Evolutionary conservation across 2,797 vertebrate species (phyloP), one percentile per base, ranked within the genome.

Genomic region (Prunella strophiata): DNA sequence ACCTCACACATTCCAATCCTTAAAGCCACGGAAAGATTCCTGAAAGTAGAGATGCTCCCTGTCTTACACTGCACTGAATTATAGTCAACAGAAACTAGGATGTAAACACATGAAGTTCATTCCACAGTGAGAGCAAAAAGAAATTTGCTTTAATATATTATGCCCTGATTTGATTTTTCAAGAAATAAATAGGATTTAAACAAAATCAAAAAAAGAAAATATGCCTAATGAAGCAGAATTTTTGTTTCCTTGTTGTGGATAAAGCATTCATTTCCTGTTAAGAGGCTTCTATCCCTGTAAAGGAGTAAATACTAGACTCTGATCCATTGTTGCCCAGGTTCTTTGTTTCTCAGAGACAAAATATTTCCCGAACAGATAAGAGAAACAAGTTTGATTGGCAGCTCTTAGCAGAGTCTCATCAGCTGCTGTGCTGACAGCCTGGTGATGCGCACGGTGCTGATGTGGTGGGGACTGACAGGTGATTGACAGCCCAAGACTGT

Each of bases 381-480:
- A 97, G 98, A 97, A 97, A 96, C 97, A 97, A 96, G 96, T 86
- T 97, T 99, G 98, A 99, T 98, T 98, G 99, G 98, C 98, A 98
- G 98, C 94, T 95, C 75, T 96, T 98, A 98, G 98, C 97, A 77
- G 94, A 98, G 98, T 95, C 98, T 98, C 98, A 98, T 98, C 98
- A 98, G 98, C 98, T 98, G 98, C 98, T 97, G 98, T 90, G 91
- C 98, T 97, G 98, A 98, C 98, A 98, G 98, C 97, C 97, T 95
- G 97, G 98, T 97, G 97, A 97, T 97, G 96, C 77, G 16, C 97
- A 76, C 93, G 81, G 93, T 94, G 96, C 96, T 98, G 98, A 98
- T 97, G 97, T 97, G 98, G 96, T 89, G 62, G 95, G 97, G 96
- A 98, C 98, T 98, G 99, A 98, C 99, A 98, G 98, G 62, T 98